Evolutionary conservation across 2,113 vertebrate species (phyloP).

Genomic region (Prinia subflava): DNA sequence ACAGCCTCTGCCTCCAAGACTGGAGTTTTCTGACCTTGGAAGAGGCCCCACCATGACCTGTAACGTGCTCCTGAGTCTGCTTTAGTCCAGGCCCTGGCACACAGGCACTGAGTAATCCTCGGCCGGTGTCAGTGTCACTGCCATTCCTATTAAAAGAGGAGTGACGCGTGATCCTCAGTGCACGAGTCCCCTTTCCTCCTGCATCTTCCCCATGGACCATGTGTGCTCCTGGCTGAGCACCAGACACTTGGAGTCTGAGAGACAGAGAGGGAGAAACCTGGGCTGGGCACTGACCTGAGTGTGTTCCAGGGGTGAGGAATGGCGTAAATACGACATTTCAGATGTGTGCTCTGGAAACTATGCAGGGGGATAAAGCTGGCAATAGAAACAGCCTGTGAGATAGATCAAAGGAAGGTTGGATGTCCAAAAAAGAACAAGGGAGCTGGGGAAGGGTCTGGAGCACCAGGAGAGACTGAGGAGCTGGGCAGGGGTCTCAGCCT

Average conservation of each 20-base stretch:
- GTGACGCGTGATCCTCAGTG: not conserved
- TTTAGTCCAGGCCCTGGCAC: not conserved
- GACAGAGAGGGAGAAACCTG: not conserved
- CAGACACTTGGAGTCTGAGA: not conserved
- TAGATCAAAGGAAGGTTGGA: not conserved
- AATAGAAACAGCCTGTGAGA: not conserved
- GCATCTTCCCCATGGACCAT: rapidly evolving
- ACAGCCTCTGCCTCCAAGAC: rapidly evolving
- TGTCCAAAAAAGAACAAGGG: not conserved
- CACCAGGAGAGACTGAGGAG: rapidly evolving
- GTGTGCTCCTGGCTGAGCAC: not conserved
- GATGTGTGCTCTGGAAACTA: not conserved
- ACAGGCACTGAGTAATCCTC: not conserved
- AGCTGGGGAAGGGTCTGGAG: not conserved
- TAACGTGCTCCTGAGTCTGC: not conserved
- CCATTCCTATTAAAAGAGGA: not conserved
- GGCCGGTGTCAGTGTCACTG: not conserved
- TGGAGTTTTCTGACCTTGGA: not conserved
- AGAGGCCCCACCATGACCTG: not conserved
- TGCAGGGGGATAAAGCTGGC: not conserved
- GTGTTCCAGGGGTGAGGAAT: not conserved
- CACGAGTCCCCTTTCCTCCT: not conserved
- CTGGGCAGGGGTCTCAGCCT: not conserved
- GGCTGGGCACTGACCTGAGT: not conserved
- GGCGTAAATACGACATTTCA: not conserved